phyloP scores from a whole-genome alignment of 2,797 vertebrate genomes.

The Xiphophorus birchmanni region DNA sequence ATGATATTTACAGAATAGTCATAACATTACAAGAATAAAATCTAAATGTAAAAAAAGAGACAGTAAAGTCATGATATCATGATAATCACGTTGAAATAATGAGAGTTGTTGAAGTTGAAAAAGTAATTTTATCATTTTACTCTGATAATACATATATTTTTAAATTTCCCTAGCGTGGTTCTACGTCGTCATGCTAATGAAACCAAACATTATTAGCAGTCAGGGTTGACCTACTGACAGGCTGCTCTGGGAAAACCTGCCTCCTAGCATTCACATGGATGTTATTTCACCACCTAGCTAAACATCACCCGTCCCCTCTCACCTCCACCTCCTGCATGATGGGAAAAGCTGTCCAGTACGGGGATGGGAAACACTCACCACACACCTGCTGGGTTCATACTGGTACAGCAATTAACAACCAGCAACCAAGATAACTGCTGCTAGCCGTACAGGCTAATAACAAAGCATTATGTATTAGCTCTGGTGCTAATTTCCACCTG shows the following conservation, averaged over 20 bases:
- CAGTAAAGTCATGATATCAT: too few relatives aligned
- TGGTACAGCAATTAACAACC: not conserved
- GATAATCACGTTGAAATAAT: too few relatives aligned
- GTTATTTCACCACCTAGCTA: constrained; percentile 7
- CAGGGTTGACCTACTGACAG: not conserved
- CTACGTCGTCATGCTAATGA: not conserved
- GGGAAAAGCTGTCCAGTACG: not conserved
- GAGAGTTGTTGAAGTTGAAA: too few relatives aligned
- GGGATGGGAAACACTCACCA: not conserved
- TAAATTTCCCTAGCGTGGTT: not conserved
- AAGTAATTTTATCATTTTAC: too few relatives aligned
- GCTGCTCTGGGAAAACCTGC: constrained; percentile 5
- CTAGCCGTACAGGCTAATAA: not conserved
- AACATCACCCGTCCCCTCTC: not conserved
- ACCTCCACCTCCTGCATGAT: not conserved
- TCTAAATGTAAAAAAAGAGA: too few relatives aligned
- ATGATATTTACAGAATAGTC: too few relatives aligned
- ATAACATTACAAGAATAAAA: too few relatives aligned
- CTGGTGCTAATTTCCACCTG: too few relatives aligned
- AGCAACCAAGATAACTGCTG: not conserved
- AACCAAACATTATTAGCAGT: not conserved
- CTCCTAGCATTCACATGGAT: not conserved
- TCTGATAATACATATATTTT: not conserved
- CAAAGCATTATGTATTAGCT: not conserved
- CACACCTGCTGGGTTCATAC: not conserved